A percentile compares a stretch with the other conserved stretches of the same genome.
Evolutionary conservation across 2,797 vertebrate genomes (phyloP).

Genomic region (Tachyglossus aculeatus): DNA sequence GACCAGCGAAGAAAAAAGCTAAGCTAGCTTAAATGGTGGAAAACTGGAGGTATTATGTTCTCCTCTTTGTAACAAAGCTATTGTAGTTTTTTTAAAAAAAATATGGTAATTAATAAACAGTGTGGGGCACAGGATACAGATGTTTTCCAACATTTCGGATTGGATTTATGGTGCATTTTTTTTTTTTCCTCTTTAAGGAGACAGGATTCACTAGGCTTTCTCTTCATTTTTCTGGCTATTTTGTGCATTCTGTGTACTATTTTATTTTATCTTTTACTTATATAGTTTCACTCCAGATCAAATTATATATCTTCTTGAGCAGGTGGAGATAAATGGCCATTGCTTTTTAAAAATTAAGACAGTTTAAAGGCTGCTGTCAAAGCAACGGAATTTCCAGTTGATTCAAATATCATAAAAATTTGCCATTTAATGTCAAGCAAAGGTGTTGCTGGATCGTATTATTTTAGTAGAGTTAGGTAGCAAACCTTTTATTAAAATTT

Average conservation of each 20-base stretch:
- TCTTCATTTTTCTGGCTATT: constrained; percentile 49
- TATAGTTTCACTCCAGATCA: constrained; percentile 41
- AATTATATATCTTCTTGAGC: constrained; percentile 37
- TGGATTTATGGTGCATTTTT: constrained; percentile 40
- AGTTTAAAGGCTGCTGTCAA: constrained; percentile 31
- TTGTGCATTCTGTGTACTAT: constrained; percentile 45
- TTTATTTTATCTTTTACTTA: constrained; percentile 54
- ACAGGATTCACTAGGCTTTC: constrained; percentile 37
- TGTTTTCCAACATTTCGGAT: constrained; percentile 37
- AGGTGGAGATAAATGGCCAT: constrained; percentile 34
- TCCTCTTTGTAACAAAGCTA: constrained; percentile 66
- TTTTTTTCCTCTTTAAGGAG: constrained; percentile 17
- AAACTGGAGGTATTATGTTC: constrained; percentile 18
- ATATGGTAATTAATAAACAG: constrained; percentile 52
- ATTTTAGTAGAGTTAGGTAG: constrained; percentile 17
- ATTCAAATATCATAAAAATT: constrained; percentile 33
- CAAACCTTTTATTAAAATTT: constrained; percentile 13
- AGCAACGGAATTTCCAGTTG: constrained; percentile 25
- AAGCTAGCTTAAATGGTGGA: constrained; percentile 67
- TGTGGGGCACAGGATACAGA: constrained; percentile 46
- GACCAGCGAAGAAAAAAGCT: constrained; percentile 81
- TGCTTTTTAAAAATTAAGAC: constrained; percentile 40
- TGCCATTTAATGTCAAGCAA: constrained; percentile 59
- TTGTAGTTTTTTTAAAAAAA: constrained; percentile 60
- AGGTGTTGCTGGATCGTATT: constrained; percentile 31